Base-by-base conservation (phyloP, 2,113 vertebrate genomes). In the Heterotis niloticus region DNA sequence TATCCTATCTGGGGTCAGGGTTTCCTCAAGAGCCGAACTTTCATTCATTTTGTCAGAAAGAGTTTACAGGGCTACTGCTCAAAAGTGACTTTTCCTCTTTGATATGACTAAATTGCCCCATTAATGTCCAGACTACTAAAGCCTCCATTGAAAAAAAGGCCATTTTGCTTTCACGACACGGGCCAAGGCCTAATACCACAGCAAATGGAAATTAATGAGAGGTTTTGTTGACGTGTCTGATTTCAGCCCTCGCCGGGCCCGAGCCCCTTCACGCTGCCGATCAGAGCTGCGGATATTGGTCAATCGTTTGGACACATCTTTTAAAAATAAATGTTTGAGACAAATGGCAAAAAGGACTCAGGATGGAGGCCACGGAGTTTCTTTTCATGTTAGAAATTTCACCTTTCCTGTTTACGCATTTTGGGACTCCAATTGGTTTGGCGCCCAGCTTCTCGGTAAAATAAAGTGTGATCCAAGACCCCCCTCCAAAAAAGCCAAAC, bases 41-140 rank as follows among this genome's bases (percentile, higher is more conserved):
- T 83, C 81, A 84, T 83, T 84, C 81, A 81, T 82, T 83, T 82
- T 78, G 81, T 84, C 78, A 81, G 81, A 76, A 79, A 59, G 67
- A 60, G 72, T 84, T 84, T 82, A 74, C 77, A 80, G 64, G 77
- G 67, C 66, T 71, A 72, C 80, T 68, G 54, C 70, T 85, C 82
- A 80, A 69, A 78, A 83, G 66, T 59, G 65, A 73, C 70, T 75
- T 80, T 80, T 20, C 80, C 80, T 79, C 65, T 83, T 76, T 84
- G 81, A 84, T 84, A 81, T 73, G 75, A 26, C 75, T 76, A 83
- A 86, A 83, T 81, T 78, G 73, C 77, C 82, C 81, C 44, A 80
- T 85, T 85, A 81, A 78, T 82, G 79, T 76, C 81, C 79, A 82
- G 82, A 79, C 81, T 82, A 71, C 78, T 84, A 76, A 78, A 60